Evolutionary conservation across 2,113 vertebrate species (phyloP).

Genomic region (Petrocephalus zakoni): DNA sequence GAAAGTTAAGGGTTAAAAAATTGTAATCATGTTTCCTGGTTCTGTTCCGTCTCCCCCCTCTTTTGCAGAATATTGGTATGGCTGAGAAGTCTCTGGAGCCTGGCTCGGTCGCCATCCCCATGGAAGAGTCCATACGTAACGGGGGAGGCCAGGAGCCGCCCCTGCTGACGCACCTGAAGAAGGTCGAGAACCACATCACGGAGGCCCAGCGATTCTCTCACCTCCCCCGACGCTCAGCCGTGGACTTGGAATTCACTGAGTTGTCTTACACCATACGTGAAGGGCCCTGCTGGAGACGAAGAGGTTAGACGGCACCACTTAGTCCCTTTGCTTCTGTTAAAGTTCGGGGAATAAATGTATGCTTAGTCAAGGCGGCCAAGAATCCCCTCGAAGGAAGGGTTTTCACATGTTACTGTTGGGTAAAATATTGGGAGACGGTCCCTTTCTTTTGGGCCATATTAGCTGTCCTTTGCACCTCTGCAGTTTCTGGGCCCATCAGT

Average conservation of each 20-base stretch:
- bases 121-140: conserved; percentile 79
- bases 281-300: conserved; percentile 88
- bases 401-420: background rate
- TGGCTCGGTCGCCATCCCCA: conserved; percentile 71
- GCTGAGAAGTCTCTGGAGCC: conserved; percentile 71
- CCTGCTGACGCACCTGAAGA: conserved; percentile 89
- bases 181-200: conserved; percentile 97
- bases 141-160: conserved; percentile 67
- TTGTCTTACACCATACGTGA: conserved; percentile 92
- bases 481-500: background rate
- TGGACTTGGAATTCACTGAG: conserved; percentile 91
- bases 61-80: conserved; percentile 63
- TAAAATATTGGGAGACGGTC: background rate
- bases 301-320: conserved; percentile 65
- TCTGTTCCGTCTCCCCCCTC: conserved; percentile 11
- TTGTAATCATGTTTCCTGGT: background rate
- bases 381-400: background rate
- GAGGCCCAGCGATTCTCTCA: conserved; percentile 95
- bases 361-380: background rate
- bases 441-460: background rate
- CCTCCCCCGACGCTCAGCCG: conserved; percentile 84
- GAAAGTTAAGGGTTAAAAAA: background rate
- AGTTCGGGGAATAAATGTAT: background rate
- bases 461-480: background rate
- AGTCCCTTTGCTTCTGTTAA: background rate